Evolutionary conservation across 2,888 invertebrate species (phyloP), one percentile per base, ranked within the genome.

Genomic region (Eretmocerus hayati): DNA sequence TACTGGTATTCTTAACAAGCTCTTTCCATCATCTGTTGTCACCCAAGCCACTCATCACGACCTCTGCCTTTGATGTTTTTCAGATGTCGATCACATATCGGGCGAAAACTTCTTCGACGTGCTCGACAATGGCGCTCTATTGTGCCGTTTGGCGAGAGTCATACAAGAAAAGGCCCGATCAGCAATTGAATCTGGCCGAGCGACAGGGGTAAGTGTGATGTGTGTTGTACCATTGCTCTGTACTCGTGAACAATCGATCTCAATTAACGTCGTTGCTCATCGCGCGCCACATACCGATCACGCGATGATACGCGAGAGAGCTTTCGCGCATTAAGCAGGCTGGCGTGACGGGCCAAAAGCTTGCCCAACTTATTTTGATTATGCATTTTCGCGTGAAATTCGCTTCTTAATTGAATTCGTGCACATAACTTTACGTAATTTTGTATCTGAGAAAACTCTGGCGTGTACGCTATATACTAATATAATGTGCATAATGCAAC

Each of bases 91-190:
- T 52, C 83, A 86, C 65, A 75, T 90, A 58, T 82, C 78, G 2
- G 82, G 86, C 2, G 85, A 86, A 56, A 90, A 87, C 69, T 87
- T 91, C 64, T 79, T 91, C 69, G 82, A 85, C 58, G 83, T 82
- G 53, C 70, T 91, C 67, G 90, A 90, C 73, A 90, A 88, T 67
- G 91, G 91, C 35, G 88, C 83, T 2, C 78, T 87, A 58, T 75
- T 91, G 42, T 91, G 90, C 69, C 85, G 85, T 65, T 76, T 91
- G 64, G 90, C 88, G 0, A 81, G 83, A 61, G 76, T 86, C 57
- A 87, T 91, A 55, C 85, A 87, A 65, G 83, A 83, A 59, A 81
- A 81, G 57, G 89, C 89, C 11, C 77, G 82, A 60, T 79, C 81
- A 42, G 81, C 82, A 16, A 71, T 82, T 22, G 79, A 80, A 57